Base-by-base conservation (phyloP, 2,797 vertebrate genomes). In the Antrozous pallidus region DNA sequence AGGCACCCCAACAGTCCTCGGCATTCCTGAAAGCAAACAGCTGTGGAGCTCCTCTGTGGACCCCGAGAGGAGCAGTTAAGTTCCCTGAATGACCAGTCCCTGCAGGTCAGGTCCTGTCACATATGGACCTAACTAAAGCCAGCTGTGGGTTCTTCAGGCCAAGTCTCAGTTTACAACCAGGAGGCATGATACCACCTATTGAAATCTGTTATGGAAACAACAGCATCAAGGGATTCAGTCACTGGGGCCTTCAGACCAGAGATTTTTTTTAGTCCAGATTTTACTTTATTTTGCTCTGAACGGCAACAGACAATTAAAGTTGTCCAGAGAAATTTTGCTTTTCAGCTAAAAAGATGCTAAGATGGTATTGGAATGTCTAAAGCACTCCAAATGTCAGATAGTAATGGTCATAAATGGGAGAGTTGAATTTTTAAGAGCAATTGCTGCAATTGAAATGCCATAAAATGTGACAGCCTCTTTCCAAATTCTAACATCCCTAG, bases 301-400 rank as follows among this genome's bases (percentile, higher is more conserved):
- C 45, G 89, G 86, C 96, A 94, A 78, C 24, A 89, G 61, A 22
- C 63, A 78, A 95, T 97, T 97, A 95, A 85, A 96, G 65, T 82
- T 79, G 56, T 70, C 91, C 40, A 5, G 67, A 90, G 77, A 95
- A 94, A 82, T 97, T 79, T 79, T 96, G 33, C 87, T 92, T 95
- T 82, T 58, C 69, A 94, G 89, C 88, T 85, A 70, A 82, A 96
- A 96, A 83, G 87, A 69, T 87, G 42, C 75, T 87, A 77, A 91
- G 80, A 58, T 24, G 79, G 54, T 51, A 84, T 8, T 49, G 51
- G 61, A 90, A 90, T 74, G n/a, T 94, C 77, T n/a, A 63, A 70
- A 90, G 80, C 40, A 47, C 47, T 69, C 80, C n/a, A 82, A 93
- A 93, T 95, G 96, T 94, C 95, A 95, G 83, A 74, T 12, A 47